These are phyloP conservation scores for Neopipo cinnamomea DNA, from an alignment of 2,113 vertebrate species.

Conservation along the genomic window DNA sequence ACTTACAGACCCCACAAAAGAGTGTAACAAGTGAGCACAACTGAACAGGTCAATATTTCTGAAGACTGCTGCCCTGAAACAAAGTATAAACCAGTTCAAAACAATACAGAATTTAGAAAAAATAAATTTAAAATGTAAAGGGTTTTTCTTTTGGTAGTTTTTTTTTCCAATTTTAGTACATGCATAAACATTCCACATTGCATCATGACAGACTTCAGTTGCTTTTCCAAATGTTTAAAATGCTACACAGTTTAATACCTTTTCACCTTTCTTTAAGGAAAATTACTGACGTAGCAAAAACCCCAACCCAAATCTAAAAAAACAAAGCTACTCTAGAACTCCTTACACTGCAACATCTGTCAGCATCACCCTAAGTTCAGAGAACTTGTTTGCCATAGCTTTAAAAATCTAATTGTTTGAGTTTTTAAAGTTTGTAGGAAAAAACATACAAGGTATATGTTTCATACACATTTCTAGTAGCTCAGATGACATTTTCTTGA, in stretches of 20 bases:
- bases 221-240: neutral
- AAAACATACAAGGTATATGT: neutral
- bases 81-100: neutral
- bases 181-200: neutral
- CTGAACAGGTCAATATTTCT: neutral
- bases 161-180: neutral
- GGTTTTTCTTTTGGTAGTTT: neutral
- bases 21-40: neutral
- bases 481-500: neutral
- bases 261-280: neutral
- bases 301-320: neutral
- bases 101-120: neutral
- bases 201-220: neutral
- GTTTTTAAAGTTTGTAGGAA: neutral
- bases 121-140: neutral
- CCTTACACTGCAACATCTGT: neutral
- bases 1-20: neutral
- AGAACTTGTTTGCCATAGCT: neutral
- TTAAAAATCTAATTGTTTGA: neutral
- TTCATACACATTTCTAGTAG: neutral
- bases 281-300: neutral
- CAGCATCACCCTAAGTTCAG: neutral
- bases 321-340: neutral
- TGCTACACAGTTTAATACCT: neutral
- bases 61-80: neutral